Conservation (phyloP, 2,113 vertebrate genomes). For the Anguilla rostrata region DNA sequence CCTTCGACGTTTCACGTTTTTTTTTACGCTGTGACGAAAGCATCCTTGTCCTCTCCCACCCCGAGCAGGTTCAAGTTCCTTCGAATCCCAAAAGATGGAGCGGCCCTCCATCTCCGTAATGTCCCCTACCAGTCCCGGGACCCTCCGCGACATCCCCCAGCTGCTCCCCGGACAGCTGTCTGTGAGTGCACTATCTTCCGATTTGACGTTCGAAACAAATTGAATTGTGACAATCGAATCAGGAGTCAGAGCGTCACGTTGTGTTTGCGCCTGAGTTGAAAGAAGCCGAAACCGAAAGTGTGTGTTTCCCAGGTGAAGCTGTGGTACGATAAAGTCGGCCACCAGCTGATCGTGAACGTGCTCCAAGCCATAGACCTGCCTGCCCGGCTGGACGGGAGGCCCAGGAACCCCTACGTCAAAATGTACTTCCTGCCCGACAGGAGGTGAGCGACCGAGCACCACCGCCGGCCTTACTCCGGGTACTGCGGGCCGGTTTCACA, state of each 20-base stretch:
- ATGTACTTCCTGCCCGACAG: conserved; percentile 99
- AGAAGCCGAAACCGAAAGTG: neutral
- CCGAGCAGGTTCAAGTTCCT: conserved; percentile 92
- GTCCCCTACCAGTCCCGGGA: conserved; percentile 95
- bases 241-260: neutral
- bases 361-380: conserved; percentile 90
- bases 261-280: neutral
- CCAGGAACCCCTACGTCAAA: conserved; percentile 96
- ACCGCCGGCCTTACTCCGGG: neutral
- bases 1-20: neutral
- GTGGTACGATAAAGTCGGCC: conserved; percentile 96
- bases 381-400: conserved; percentile 83
- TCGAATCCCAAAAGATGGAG: conserved; percentile 98
- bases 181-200: conserved; percentile 68
- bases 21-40: conserved; percentile 22
- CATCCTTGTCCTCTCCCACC: conserved; percentile 25
- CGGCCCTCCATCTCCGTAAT: conserved; percentile 98
- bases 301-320: conserved; percentile 83
- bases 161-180: conserved; percentile 93
- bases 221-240: no score
- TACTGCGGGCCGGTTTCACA: neutral
- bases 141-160: conserved; percentile 87
- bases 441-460: conserved; percentile 54
- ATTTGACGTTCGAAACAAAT: no score
- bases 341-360: conserved; percentile 96